Evolutionary conservation across 2,797 vertebrate species (phyloP).

Genomic region (Loriculus beryllinus): DNA sequence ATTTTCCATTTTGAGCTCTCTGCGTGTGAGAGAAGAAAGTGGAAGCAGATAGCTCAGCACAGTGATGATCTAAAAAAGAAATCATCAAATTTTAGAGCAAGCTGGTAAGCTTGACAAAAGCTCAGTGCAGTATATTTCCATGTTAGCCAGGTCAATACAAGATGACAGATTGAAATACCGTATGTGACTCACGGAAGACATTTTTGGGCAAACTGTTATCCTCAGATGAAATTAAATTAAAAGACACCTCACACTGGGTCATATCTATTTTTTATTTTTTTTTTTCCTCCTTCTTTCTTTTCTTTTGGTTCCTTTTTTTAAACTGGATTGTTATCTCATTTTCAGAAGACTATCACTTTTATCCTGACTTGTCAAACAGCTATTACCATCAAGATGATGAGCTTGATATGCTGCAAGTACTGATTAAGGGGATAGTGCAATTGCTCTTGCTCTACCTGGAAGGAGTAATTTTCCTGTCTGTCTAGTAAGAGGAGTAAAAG

Average conservation of each 20-base stretch:
- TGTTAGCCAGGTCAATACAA: slow-evolving; percentile 68
- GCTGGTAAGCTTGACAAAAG: slow-evolving; percentile 53
- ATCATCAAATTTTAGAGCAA: slow-evolving; percentile 68
- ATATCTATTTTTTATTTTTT: not conserved
- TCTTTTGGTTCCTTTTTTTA: slow-evolving; percentile 41
- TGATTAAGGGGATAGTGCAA: slow-evolving; percentile 70
- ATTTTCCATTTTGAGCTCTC: slow-evolving; percentile 56
- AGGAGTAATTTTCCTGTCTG: slow-evolving; percentile 69
- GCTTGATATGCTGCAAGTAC: slow-evolving; percentile 60
- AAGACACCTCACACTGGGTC: slow-evolving; percentile 21
- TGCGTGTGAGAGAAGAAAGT: slow-evolving; percentile 46
- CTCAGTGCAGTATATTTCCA: slow-evolving; percentile 60
- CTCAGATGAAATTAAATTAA: slow-evolving; percentile 67
- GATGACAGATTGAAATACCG: slow-evolving; percentile 66
- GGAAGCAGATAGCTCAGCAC: slow-evolving; percentile 62
- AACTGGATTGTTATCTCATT: slow-evolving; percentile 59
- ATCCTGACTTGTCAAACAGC: slow-evolving; percentile 69
- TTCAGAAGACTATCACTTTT: slow-evolving; percentile 69
- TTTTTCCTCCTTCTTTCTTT: not conserved
- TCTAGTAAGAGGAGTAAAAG: slow-evolving; percentile 30
- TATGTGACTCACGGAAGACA: slow-evolving; percentile 49
- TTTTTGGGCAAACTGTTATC: slow-evolving; percentile 64
- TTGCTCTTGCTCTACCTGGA: slow-evolving; percentile 54
- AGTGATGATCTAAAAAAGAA: slow-evolving; percentile 61
- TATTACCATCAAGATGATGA: slow-evolving; percentile 62